A percentile compares a stretch with the other conserved stretches of the same genome.
Evolutionary conservation across 2,113 vertebrate genomes (phyloP).

Genomic region (Ageneiosus marmoratus): DNA sequence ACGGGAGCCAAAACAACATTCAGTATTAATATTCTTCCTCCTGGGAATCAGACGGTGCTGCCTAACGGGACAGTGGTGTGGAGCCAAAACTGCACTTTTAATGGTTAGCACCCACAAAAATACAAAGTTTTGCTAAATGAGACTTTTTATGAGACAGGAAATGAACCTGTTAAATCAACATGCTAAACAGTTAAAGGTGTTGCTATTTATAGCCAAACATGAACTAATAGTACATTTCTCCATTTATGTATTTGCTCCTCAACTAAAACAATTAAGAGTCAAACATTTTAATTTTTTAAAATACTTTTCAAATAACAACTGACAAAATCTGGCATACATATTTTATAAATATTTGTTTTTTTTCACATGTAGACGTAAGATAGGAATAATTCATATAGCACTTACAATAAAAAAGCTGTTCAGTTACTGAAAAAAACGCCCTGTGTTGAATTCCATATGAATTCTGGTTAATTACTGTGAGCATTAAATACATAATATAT

Average conservation of each 20-base stretch:
- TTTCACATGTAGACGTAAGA: not conserved
- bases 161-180: not conserved
- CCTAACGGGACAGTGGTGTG: slow-evolving; percentile 83
- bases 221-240: not conserved
- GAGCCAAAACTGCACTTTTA: slow-evolving; percentile 78
- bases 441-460: not conserved
- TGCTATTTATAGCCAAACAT: not conserved
- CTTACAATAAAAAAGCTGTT: not conserved
- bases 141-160: not conserved
- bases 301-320: not conserved
- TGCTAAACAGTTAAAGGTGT: not conserved
- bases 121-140: not conserved
- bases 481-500: not conserved
- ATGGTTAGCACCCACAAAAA: slow-evolving; percentile 70
- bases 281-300: not conserved
- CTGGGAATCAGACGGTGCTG: slow-evolving; percentile 78
- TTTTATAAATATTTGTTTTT: not conserved
- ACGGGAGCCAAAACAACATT: slow-evolving; percentile 83
- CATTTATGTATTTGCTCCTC: not conserved
- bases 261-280: not conserved
- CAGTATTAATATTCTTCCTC: slow-evolving; percentile 80
- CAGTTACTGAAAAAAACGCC: not conserved
- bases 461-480: not conserved
- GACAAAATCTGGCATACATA: not conserved
- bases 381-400: not conserved